phyloP scores from a whole-genome alignment of 2,797 vertebrate genomes.

The Melanotaenia trifasciata region DNA sequence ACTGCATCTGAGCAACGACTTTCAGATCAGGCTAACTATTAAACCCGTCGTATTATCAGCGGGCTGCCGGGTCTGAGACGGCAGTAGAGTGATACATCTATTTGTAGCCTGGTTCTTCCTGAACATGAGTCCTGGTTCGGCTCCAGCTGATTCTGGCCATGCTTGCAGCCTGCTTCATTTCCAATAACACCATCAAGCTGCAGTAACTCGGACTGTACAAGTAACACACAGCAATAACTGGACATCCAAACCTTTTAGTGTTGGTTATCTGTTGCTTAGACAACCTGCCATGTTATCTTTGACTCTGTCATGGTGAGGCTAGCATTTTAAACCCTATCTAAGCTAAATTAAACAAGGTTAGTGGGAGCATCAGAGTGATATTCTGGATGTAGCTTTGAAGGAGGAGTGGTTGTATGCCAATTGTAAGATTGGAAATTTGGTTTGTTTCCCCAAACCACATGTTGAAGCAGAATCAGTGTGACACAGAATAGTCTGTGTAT shows the following conservation, averaged over 20 bases:
- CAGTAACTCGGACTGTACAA: background rate
- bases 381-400: no score
- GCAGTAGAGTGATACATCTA: constrained; percentile 14
- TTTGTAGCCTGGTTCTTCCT: constrained; percentile 20
- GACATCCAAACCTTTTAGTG: background rate
- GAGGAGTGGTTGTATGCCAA: no score
- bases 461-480: no score
- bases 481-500: no score
- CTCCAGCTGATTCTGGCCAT: background rate
- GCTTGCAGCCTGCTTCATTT: background rate
- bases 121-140: constrained; percentile 1
- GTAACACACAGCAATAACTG: background rate
- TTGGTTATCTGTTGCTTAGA: background rate
- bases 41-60: background rate
- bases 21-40: constrained; percentile 45
- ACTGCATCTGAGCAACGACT: constrained; percentile 33
- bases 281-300: background rate
- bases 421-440: no score
- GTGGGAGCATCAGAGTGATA: no score
- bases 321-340: no score
- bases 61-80: constrained; percentile 21
- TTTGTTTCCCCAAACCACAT: no score
- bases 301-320: background rate
- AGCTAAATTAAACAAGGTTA: no score
- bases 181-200: background rate